A percentile compares a stretch with the other conserved stretches of the same genome.
Conservation (phyloP, 64 coral and sea anemone species). For the Acropora yongei region DNA sequence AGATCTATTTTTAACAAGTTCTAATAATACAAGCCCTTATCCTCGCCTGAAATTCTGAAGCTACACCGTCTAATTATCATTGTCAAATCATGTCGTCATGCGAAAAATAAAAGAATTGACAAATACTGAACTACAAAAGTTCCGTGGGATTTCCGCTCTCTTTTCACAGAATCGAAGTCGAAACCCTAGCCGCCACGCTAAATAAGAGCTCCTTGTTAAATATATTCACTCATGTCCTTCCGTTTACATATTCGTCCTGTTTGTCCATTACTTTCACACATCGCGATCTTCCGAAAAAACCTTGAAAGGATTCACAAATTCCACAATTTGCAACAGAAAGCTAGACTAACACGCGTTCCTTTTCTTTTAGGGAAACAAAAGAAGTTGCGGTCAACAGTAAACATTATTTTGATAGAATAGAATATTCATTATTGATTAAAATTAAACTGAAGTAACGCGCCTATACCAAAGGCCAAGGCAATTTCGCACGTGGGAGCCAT, state of each 20-base stretch:
- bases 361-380: background rate
- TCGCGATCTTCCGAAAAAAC: background rate
- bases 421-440: background rate
- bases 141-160: background rate
- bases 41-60: no score
- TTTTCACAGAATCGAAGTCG: background rate
- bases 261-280: background rate
- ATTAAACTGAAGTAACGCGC: no score
- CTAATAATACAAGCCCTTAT: no score
- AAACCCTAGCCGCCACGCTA: background rate
- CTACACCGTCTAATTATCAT: no score
- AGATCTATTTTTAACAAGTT: no score
- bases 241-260: background rate
- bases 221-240: background rate
- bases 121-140: background rate
- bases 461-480: no score
- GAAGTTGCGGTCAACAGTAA: conserved; percentile 7
- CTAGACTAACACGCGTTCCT: background rate
- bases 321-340: background rate
- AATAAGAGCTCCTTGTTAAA: background rate
- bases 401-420: background rate
- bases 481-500: no score
- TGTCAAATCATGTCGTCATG: no score
- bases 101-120: background rate
- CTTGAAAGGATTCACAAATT: background rate